Base-by-base conservation (phyloP, 1,140 invertebrate species). In the Polypedilum pembai region DNA sequence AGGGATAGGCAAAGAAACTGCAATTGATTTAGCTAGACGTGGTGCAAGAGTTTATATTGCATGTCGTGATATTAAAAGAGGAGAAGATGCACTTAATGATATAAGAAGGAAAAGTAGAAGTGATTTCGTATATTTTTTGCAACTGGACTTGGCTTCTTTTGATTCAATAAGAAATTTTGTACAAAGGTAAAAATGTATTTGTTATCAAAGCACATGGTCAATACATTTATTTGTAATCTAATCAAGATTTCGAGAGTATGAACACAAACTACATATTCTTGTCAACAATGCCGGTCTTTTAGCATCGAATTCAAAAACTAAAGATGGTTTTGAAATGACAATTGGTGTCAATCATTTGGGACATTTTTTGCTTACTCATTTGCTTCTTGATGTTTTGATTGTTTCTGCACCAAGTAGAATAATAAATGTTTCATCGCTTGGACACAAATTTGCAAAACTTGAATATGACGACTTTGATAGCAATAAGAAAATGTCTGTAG, bases 261-360 rank as follows among this genome's bases (percentile, higher is more conserved):
- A 33, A 33, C 24, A 33, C 24, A 33, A 33, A 33, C 5, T 97
- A 63, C 89, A 97, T 84, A 86, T 95, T 40, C 84, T 98, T 41
- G 90, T 98, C 72, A 97, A 97, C 80, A 98, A 98, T 85, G 95
- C 94, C 18, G 94, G 92, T 8, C 86, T 94, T 0, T 91, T 91
- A 89, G 85, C 88, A 76, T 90, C 90, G 1, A 80, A 86, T 4
- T 78, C 81, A 7, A 85, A 86, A 74, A 91, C 89, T 0, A 86
- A 87, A 75, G 92, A 96, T 78, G 93, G 92, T 0, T 91, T 91
- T 79, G 95, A 96, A 80, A 86, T 86, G 74, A 90, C 93, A 76
- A 83, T 94, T 17, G 91, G 89, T 12, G 88, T 89, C 0, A 94
- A 94, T 80, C 88, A 94, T 80, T 82, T 94, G 73, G 92, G 92